Conservation (phyloP, 2,888 invertebrate species). For the Andricus quercusramuli region DNA sequence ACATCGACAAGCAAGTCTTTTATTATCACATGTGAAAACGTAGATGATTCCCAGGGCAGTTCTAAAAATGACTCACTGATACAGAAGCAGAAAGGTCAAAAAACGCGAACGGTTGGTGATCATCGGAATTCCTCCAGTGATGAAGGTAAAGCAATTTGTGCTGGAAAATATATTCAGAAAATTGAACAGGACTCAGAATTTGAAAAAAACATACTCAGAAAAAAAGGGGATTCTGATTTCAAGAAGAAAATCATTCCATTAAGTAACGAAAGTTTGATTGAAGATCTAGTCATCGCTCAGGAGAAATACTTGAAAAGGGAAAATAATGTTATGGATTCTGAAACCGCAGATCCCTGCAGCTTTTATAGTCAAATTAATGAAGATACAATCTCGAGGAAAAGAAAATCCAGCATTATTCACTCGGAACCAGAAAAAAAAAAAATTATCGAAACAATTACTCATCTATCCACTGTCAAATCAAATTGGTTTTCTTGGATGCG, state of each 20-base stretch:
- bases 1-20: not conserved
- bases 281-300: slow-evolving; percentile 61
- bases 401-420: slow-evolving; percentile 61
- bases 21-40: not conserved
- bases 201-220: not conserved
- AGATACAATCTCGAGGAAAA: slow-evolving; percentile 58
- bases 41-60: not conserved
- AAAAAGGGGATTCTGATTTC: not conserved
- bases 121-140: not conserved
- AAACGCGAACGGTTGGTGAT: not conserved
- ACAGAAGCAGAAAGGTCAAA: not conserved
- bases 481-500: slow-evolving; percentile 70
- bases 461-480: slow-evolving; percentile 48
- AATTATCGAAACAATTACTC: slow-evolving; percentile 66
- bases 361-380: slow-evolving; percentile 53
- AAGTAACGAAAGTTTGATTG: slow-evolving; percentile 56
- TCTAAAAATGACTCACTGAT: not conserved
- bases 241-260: slow-evolving; percentile 75
- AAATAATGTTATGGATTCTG: slow-evolving; percentile 64
- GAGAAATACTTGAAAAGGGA: slow-evolving; percentile 66
- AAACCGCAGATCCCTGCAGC: slow-evolving; percentile 47
- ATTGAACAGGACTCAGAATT: not conserved
- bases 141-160: not conserved
- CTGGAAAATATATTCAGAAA: not conserved
- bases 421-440: slow-evolving; percentile 69